Percentiles rank a stretch among this genome's conserved stretches.
Evolutionary conservation across 2,888 invertebrate species (phyloP).

Genomic region (Pammene fasciana): DNA sequence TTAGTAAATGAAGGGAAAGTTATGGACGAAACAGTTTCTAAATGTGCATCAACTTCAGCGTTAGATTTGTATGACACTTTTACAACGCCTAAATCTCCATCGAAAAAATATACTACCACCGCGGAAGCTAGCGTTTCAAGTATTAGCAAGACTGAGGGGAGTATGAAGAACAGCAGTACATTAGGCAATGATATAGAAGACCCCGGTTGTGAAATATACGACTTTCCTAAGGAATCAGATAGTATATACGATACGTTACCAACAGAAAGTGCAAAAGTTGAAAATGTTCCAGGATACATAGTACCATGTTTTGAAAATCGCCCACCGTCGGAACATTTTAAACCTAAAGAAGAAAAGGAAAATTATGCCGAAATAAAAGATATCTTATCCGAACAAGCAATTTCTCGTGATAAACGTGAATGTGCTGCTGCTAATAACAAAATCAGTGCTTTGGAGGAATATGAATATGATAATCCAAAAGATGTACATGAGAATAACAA

Average conservation of each 20-base stretch:
- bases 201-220: constrained; percentile 7
- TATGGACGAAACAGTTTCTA: not conserved
- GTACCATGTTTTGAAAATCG: constrained; percentile 12
- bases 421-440: not conserved
- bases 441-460: not conserved
- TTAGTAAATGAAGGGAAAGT: constrained; percentile 16
- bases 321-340: not conserved
- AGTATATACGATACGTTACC: constrained; percentile 16
- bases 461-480: constrained; percentile 22
- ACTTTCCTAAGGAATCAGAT: constrained; percentile 1
- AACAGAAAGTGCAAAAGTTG: not conserved
- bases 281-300: constrained; percentile 2
- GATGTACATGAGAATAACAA: not conserved
- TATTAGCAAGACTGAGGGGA: not conserved
- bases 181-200: not conserved
- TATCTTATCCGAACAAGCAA: not conserved
- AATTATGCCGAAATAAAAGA: constrained; percentile 12
- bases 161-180: not conserved
- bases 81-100: not conserved
- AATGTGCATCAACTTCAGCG: constrained; percentile 25
- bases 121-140: not conserved
- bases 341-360: constrained; percentile 1
- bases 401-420: not conserved
- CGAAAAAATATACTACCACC: not conserved
- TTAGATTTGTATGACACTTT: constrained; percentile 29